Conservation (phyloP, 2,888 invertebrate species). For the Phragmatobia fuliginosa region DNA sequence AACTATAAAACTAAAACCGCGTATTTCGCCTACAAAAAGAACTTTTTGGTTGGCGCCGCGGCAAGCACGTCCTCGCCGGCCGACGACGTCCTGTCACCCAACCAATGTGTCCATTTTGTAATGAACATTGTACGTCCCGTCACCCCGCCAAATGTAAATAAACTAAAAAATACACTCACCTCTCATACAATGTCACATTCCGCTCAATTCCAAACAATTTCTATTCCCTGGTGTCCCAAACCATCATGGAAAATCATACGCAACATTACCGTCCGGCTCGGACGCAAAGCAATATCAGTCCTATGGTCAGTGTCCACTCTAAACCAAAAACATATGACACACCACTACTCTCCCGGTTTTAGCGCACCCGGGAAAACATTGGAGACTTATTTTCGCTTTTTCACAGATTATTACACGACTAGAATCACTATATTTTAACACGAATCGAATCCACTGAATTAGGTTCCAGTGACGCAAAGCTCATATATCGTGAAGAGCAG, state of each 20-base stretch:
- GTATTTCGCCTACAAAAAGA: constrained; percentile 47
- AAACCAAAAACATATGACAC: constrained; percentile 86
- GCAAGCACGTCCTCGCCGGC: constrained; percentile 63
- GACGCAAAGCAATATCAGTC: constrained; percentile 85
- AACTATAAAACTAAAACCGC: constrained; percentile 48
- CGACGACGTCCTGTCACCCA: constrained; percentile 70
- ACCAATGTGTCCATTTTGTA: constrained; percentile 78
- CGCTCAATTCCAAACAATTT: constrained; percentile 84
- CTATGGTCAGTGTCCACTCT: constrained; percentile 84
- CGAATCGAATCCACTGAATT: constrained; percentile 81
- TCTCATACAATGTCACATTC: constrained; percentile 87
- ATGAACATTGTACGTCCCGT: constrained; percentile 67
- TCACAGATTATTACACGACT: constrained; percentile 76
- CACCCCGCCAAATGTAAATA: constrained; percentile 80
- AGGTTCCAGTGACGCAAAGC: constrained; percentile 88
- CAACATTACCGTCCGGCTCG: constrained; percentile 83
- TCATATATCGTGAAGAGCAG: constrained; percentile 87
- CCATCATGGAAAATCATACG: constrained; percentile 83
- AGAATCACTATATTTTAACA: constrained; percentile 75
- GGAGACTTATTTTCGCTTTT: constrained; percentile 72
- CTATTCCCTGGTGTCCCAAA: constrained; percentile 81
- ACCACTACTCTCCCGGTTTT: constrained; percentile 76
- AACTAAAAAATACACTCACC: constrained; percentile 79
- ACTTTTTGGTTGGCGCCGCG: constrained; percentile 58
- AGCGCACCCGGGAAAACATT: constrained; percentile 69